These are phyloP conservation scores for Melozone crissalis DNA, from an alignment of 2,113 vertebrate species.

Conservation along the genomic window DNA sequence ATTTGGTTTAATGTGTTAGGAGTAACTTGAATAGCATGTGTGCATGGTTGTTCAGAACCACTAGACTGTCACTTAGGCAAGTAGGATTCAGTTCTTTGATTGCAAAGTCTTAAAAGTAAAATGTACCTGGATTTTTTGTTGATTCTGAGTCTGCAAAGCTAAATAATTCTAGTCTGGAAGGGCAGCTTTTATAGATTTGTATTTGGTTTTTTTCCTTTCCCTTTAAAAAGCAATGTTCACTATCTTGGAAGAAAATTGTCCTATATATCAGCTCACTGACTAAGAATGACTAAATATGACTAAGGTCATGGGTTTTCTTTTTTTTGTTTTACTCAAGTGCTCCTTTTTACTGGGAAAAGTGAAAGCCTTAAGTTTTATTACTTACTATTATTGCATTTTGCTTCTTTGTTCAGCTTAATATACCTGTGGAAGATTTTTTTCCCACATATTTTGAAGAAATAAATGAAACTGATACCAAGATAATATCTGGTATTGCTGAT, in stretches of 20 bases:
- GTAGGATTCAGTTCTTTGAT: background rate
- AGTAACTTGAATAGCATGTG: background rate
- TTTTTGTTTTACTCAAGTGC: background rate
- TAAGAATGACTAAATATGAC: background rate
- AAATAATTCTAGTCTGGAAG: background rate
- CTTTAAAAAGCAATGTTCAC: background rate
- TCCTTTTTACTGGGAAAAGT: background rate
- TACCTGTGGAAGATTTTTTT: background rate
- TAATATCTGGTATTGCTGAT: background rate
- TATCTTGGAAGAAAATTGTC: background rate
- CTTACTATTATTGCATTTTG: background rate
- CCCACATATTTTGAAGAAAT: background rate
- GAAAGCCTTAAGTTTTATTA: background rate
- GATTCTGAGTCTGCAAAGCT: background rate
- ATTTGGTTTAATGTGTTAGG: background rate
- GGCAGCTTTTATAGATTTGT: background rate
- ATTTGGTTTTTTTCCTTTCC: background rate
- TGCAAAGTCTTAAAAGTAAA: background rate
- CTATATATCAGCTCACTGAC: background rate
- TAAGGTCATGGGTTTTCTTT: background rate
- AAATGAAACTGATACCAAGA: background rate
- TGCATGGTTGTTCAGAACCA: background rate
- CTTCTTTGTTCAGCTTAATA: background rate
- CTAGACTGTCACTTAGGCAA: background rate
- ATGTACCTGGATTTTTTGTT: background rate